A percentile compares a stretch with the other conserved stretches of the same genome.
These are phyloP conservation scores for Phymastichus coffea DNA, from an alignment of 1,140 invertebrate species.

Conservation along the genomic window DNA sequence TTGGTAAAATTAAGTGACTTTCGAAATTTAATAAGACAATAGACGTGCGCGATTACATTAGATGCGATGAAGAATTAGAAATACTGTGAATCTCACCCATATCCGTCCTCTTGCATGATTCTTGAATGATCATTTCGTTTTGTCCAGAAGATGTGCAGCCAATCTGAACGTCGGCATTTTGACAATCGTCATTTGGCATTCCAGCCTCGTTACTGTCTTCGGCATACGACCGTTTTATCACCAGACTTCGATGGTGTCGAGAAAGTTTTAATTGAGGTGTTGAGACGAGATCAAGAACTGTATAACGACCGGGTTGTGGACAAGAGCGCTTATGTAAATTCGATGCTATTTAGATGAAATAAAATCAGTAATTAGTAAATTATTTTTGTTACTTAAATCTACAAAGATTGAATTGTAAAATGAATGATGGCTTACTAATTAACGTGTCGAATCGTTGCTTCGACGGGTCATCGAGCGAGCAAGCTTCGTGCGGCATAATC, in stretches of 20 bases:
- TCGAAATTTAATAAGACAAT: no score
- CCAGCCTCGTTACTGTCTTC: constrained; percentile 19
- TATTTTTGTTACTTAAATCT: no score
- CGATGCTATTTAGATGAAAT: no score
- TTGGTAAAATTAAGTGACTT: no score
- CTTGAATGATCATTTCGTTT: constrained; percentile 49
- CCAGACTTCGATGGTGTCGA: constrained; percentile 35
- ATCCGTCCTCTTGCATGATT: constrained; percentile 46
- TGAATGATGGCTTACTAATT: constrained; percentile 70
- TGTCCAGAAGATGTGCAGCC: constrained; percentile 48
- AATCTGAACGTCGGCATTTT: constrained; percentile 45
- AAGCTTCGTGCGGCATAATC: constrained; percentile 63
- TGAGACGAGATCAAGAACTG: constrained; percentile 36
- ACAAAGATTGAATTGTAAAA: no score
- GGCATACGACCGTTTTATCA: constrained; percentile 20
- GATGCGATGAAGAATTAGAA: no score
- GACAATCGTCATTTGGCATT: constrained; percentile 40
- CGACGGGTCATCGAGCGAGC: constrained; percentile 60
- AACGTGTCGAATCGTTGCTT: constrained; percentile 77
- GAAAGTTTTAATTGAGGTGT: constrained; percentile 36
- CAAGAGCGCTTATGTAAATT: constrained; percentile 53
- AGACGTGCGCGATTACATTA: no score
- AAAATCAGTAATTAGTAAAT: no score
- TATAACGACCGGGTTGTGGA: constrained; percentile 55
- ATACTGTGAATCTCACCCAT: constrained; percentile 35